Base-by-base conservation (phyloP, 2,113 vertebrate genomes). In the Sebastes schlegelii region DNA sequence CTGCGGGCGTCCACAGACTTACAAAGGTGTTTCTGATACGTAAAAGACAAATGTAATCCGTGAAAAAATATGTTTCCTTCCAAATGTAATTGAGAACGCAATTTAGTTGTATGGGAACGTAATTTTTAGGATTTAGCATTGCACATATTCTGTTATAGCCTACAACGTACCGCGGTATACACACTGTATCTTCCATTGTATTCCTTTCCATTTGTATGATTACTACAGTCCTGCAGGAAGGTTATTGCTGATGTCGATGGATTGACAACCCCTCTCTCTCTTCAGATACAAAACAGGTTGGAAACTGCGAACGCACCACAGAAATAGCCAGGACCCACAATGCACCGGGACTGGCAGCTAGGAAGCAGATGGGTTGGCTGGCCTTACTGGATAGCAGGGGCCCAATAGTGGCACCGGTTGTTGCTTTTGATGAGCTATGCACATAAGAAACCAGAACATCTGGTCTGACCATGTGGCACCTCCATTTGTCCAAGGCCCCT, bases 281-380 rank as follows among this genome's bases (percentile, higher is more conserved):
- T 79, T 80, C 51, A 81, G 10, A 85, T 40, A 83, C 17, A 86
- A 79, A 84, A 63, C 54, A 26, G 60, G 61, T 74, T 88, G 80
- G 76, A 80, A 82, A 79, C 48, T 61, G 78, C 69, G 8, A 79
- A 83, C 6, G 1, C 72, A 80, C 3, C 40, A 67, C 79, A 81
- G 57, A 76, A 89, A 72, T 58, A 79, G n/a, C 10, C 74, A 84
- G 90, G 60, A 85, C 94, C 94, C 95, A 91, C 91, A 94, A 91
- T 93, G 93, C 95, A 87, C 69, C 1, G 54, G 89, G 88, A 79
- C 95, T 88, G 80, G 93, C 80, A 77, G 80, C 92, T 77, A 77
- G 86, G 87, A 94, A 92, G 94, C 97, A 98, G 97, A 96, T 97
- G 97, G 96, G 96, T 92, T 96, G 96, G 95, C 88, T 86, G 83